phyloP scores from a whole-genome alignment of 2,888 invertebrate genomes.

The Acanthosepion lycidas region DNA sequence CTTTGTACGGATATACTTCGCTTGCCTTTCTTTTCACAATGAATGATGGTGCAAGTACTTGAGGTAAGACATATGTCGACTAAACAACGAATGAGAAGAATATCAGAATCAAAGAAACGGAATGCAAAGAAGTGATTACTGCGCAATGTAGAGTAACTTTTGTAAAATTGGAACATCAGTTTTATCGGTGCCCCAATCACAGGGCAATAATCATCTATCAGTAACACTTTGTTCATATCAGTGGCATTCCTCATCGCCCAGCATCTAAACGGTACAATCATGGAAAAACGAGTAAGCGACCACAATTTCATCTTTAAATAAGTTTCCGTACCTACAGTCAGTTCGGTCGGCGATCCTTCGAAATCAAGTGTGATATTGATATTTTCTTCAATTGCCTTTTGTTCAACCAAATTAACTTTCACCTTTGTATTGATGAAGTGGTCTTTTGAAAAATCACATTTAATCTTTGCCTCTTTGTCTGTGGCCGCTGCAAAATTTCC shows the following conservation, averaged over 20 bases:
- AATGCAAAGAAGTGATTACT: neutral
- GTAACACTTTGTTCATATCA: neutral
- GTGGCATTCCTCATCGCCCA: neutral
- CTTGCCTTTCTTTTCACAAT: neutral
- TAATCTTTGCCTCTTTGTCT: neutral
- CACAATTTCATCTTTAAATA: neutral
- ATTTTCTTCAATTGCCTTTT: neutral
- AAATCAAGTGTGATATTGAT: neutral
- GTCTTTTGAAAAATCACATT: neutral
- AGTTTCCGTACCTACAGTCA: neutral
- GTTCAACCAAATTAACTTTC: neutral
- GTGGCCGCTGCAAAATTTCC: neutral
- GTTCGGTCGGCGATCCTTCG: neutral
- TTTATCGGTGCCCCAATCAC: neutral
- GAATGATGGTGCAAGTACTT: neutral
- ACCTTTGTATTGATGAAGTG: neutral
- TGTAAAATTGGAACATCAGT: neutral
- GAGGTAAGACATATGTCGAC: neutral
- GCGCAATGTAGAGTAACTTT: neutral
- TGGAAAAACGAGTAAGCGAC: neutral
- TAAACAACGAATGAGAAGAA: neutral
- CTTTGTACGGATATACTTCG: neutral
- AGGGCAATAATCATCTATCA: neutral
- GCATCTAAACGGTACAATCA: neutral
- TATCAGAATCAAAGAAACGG: neutral